Evolutionary conservation across 2,888 invertebrate species (phyloP).

Genomic region (Drosophila formosana): DNA sequence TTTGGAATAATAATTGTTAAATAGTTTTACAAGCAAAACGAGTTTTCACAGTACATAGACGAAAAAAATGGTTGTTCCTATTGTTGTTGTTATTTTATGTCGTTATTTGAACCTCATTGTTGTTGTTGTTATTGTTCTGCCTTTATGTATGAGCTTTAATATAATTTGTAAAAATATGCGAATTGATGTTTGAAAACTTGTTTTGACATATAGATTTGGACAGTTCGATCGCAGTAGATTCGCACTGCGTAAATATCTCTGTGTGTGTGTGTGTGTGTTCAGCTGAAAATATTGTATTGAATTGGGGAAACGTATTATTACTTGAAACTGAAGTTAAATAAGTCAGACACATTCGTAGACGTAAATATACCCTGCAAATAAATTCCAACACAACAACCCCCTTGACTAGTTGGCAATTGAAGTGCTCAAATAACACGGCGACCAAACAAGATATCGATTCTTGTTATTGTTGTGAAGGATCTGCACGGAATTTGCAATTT

Average conservation of each 20-base stretch:
- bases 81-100: constrained; percentile 32
- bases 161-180: constrained; percentile 81
- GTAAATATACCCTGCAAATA: neutral
- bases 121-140: constrained; percentile 36
- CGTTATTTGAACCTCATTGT: constrained; percentile 22
- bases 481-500: constrained; percentile 58
- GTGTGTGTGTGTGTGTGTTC: constrained; percentile 6
- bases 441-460: constrained; percentile 13
- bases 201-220: constrained; percentile 53
- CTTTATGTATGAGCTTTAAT: constrained; percentile 64
- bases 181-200: constrained; percentile 77
- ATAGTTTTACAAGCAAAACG: constrained; percentile 74
- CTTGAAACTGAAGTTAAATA: neutral
- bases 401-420: neutral
- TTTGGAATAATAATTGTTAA: constrained; percentile 67
- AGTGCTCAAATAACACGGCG: constrained; percentile 10
- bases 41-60: constrained; percentile 67
- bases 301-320: constrained; percentile 16
- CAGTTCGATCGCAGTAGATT: constrained; percentile 9
- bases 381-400: too few relatives aligned
- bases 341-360: neutral
- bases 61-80: constrained; percentile 56
- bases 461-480: constrained; percentile 52
- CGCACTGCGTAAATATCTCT: neutral
- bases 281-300: constrained; percentile 12